Evolutionary conservation across 2,888 invertebrate genomes (phyloP), one percentile per base, ranked within the genome.

Genomic region (Argynnis bischoffii): DNA sequence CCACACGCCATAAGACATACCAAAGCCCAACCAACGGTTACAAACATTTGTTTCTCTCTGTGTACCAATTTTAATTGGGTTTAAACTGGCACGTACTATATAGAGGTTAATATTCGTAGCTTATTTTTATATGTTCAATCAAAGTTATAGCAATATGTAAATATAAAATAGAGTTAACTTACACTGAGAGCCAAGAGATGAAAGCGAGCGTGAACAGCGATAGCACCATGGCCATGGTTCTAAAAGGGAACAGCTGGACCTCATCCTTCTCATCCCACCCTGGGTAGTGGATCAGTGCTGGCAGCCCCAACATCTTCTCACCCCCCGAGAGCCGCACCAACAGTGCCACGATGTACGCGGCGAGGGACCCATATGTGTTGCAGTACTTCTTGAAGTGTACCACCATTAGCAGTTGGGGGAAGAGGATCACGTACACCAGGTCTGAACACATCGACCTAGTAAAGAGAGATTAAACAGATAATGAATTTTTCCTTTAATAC

Each of bases 361-460:
- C 94, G 64, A 99, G 93, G 54, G 99, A 99, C 48, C 99, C 99
- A 88, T 99, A 99, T 13, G 99, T 99, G 93, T 99, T 99, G 93
- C 98, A 98, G 86, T 97, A 94, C 75, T 96, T 94, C 87, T 97
- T 96, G 92, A 98, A 97, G 92, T 99, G 99, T 26, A 99, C 98
- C 77, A 99, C 99, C 96, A 98, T 98, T 78, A 99, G 94, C 26
- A 99, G 95, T 91, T 99, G 99, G 0, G 99, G 99, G 90, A 99
- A 99, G 77, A 99, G 95, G 83, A 99, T 98, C 77, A 99, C 99
- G 94, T 99, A 99, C 75, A 99, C 99, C 85, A 99, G 94, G 92
- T 99, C 99, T 56, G 99, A 99, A 91, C 99, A 99, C 95, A 99
- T 97, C 73, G 98, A 99, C 96, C 97, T 97, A 87, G 0, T 74